Evolutionary conservation across 2,797 vertebrate species (phyloP).

Genomic region (Limosa lapponica): DNA sequence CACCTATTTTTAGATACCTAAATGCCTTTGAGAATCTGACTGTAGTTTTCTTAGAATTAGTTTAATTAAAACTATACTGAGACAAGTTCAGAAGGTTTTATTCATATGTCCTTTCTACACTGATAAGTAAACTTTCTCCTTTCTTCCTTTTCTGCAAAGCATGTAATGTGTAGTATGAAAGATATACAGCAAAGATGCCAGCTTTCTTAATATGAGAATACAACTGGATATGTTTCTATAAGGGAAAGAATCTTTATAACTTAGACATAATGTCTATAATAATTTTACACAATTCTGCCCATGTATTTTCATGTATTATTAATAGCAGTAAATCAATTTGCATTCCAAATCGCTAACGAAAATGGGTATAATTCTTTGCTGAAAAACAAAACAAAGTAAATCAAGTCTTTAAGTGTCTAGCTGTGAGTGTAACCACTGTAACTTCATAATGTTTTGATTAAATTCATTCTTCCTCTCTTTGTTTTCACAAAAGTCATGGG

Average conservation of each 20-base stretch:
- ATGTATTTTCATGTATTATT: neutral
- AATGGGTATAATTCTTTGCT: neutral
- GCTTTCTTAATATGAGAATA: neutral
- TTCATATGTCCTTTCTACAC: neutral
- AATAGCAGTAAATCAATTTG: neutral
- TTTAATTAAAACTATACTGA: neutral
- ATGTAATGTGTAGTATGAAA: neutral
- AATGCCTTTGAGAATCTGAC: neutral
- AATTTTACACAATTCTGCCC: neutral
- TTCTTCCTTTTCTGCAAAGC: neutral
- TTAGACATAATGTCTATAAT: neutral
- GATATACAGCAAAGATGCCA: neutral
- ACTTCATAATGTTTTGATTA: neutral
- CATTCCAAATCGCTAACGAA: neutral
- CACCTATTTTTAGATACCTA: neutral
- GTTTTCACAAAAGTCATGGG: neutral
- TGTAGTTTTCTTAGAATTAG: neutral
- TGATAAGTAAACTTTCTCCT: neutral
- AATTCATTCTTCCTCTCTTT: neutral
- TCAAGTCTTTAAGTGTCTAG: neutral
- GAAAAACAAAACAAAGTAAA: neutral
- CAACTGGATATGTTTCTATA: neutral
- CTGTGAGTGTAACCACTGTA: neutral
- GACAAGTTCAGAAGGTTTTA: neutral
- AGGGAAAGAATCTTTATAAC: neutral